phyloP scores from a whole-genome alignment of 1,140 invertebrate species.

The Cyrtorhinus lividipennis region DNA sequence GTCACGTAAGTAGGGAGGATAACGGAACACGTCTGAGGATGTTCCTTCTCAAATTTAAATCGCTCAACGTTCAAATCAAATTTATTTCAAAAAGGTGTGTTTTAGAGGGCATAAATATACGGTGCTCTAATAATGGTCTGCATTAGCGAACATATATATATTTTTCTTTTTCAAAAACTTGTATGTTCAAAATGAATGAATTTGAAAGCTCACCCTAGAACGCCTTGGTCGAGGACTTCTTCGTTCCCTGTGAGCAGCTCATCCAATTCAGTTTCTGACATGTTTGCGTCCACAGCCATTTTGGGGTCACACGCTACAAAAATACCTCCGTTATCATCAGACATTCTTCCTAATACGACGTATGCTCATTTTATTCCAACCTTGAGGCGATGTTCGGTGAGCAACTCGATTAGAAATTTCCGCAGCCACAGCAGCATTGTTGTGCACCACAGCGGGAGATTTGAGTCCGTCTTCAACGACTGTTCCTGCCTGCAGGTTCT shows the following conservation, averaged over 20 bases:
- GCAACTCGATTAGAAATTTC: not conserved
- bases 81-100: too few species aligned
- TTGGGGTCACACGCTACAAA: not conserved
- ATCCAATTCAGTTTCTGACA: conserved; percentile 37
- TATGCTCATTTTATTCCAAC: too few species aligned
- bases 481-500: not conserved
- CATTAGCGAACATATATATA: too few species aligned
- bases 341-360: too few species aligned
- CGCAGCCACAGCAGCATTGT: not conserved
- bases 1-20: too few species aligned
- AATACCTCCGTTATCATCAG: too few species aligned
- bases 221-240: conserved; percentile 43
- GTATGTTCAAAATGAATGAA: too few species aligned
- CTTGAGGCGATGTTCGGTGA: not conserved
- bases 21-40: too few species aligned
- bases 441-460: not conserved
- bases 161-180: too few species aligned
- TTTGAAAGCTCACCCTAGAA: conserved; percentile 46
- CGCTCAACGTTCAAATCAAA: too few species aligned
- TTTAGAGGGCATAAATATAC: not conserved
- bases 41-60: too few species aligned
- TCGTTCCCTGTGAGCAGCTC: conserved; percentile 48
- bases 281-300: not conserved
- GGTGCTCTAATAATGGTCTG: too few species aligned
- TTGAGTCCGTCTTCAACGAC: not conserved